Evolutionary conservation across 2,888 invertebrate species (phyloP), one percentile per base, ranked within the genome.

Genomic region (Emmelina monodactyla): DNA sequence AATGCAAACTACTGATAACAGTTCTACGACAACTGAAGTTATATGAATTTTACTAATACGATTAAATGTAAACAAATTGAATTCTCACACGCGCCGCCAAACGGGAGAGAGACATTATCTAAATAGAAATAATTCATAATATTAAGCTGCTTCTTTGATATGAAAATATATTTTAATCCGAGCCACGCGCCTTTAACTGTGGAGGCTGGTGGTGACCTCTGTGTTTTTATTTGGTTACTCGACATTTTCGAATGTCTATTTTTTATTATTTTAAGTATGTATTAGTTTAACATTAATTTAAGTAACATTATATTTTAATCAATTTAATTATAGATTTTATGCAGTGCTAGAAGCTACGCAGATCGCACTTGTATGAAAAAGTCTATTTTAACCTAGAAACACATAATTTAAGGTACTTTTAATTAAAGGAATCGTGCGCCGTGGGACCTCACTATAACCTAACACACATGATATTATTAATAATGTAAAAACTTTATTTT

Each of bases 151-250:
- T 55, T 64, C 66, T 76, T 76, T 78, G 67, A 78, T 76, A 78
- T 78, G 75, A 79, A 78, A 79, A 78, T 78, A 60, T 58, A 54
- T 49, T n/a, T 55, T 75, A 76, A 79, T 75, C 78, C 72, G 40
- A 38, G 71, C 63, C 76, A 78, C 78, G 78, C 75, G 76, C 63
- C 48, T 55, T 42, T 46, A 55, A 46, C 65, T 50, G 53, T 64
- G 62, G 65, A 61, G 62, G 60, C 59, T 58, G 59, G 58, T 62
- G 54, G 46, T 53, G 62, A 64, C 66, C 58, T 62, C 57, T 61
- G 66, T 70, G 68, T 68, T 62, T 70, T 69, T 71, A 68, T 72
- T 67, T 65, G 62, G 62, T 63, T 67, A 65, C 63, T 62, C 50
- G 44, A 45, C 54, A 58, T 61, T 69, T 67, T 70, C 71, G 68